phyloP scores from a whole-genome alignment of 2,113 vertebrate genomes.

The Semnornis frantzii region DNA sequence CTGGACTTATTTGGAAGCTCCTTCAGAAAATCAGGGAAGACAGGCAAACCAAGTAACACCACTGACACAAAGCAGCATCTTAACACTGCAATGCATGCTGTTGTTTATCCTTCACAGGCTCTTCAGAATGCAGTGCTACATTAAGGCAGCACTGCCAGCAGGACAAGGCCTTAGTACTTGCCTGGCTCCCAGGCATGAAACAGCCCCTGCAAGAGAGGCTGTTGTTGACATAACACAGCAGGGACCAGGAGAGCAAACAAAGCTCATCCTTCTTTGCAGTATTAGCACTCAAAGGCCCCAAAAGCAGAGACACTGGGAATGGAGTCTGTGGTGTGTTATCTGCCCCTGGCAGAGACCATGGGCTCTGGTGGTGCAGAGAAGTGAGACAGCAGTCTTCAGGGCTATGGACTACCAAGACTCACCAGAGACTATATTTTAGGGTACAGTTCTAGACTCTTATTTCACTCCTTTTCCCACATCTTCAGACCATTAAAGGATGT shows the following conservation, averaged over 20 bases:
- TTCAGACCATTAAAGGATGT: background rate
- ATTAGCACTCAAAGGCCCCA: background rate
- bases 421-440: background rate
- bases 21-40: background rate
- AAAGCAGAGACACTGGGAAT: background rate
- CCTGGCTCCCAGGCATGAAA: background rate
- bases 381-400: background rate
- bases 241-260: background rate
- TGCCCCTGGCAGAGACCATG: background rate
- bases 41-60: background rate
- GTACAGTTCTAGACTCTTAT: background rate
- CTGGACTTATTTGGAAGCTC: background rate
- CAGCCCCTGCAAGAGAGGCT: background rate
- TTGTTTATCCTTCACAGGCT: background rate
- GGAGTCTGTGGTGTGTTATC: background rate
- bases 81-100: background rate
- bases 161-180: background rate
- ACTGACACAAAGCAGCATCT: background rate
- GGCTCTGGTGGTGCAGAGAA: background rate
- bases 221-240: rapidly evolving
- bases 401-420: background rate
- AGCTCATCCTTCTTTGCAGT: background rate
- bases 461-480: background rate
- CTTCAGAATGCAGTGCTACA: background rate
- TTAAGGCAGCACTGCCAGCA: background rate